Conservation (phyloP, 1,140 invertebrate species). For the Agraylea sexmaculata region DNA sequence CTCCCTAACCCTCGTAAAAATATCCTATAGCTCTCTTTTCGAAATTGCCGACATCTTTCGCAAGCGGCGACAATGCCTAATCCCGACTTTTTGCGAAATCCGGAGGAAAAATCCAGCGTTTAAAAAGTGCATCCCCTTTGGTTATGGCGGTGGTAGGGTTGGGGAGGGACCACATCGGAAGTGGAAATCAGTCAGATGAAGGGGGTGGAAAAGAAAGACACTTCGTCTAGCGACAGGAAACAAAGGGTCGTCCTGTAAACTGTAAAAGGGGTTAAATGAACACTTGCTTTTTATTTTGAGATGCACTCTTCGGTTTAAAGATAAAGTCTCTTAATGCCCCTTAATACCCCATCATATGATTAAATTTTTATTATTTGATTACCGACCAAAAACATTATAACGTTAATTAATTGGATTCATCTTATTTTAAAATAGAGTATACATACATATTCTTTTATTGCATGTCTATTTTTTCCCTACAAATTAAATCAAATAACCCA, state of each 20-base stretch:
- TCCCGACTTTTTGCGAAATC: constrained; percentile 2
- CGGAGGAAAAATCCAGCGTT: constrained; percentile 14
- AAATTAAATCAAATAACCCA: no score
- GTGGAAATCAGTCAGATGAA: constrained; percentile 21
- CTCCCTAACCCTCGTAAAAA: constrained; percentile 9
- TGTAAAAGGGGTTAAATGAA: no score
- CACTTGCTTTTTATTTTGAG: no score
- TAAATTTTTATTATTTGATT: no score
- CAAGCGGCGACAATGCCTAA: constrained; percentile 9
- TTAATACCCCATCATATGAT: no score
- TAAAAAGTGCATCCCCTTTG: constrained; percentile 18
- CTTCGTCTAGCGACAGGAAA: constrained; percentile 18
- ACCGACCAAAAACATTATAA: no score
- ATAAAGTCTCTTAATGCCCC: no score
- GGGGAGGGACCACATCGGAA: constrained; percentile 15
- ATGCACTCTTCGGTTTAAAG: no score
- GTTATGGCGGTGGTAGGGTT: background rate
- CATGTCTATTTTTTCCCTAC: no score
- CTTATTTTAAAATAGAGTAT: no score
- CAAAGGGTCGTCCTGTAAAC: constrained; percentile 13
- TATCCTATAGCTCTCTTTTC: constrained; percentile 16
- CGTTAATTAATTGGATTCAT: no score
- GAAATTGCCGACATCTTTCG: constrained; percentile 18
- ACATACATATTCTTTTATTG: no score
- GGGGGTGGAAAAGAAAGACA: constrained; percentile 19